Conservation (phyloP, 2,797 vertebrate genomes). For the Microcaecilia unicolor region DNA sequence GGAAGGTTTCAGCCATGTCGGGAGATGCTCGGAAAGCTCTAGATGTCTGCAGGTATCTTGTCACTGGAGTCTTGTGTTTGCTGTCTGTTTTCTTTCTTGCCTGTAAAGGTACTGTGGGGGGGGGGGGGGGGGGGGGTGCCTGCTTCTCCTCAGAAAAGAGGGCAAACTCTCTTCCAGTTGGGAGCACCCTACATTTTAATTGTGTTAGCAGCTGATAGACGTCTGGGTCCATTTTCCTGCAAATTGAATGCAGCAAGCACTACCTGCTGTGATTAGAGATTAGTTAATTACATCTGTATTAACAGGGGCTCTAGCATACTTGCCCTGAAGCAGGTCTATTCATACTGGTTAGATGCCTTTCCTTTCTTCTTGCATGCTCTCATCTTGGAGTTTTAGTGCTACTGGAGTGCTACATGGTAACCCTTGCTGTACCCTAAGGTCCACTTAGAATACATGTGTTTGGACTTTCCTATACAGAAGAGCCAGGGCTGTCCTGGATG, state of each 20-base stretch:
- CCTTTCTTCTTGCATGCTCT: constrained; percentile 21
- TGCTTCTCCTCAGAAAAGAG: constrained; percentile 23
- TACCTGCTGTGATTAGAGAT: constrained; percentile 49
- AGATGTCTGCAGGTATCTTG: constrained; percentile 90
- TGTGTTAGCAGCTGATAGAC: constrained; percentile 39
- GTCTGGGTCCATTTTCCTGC: constrained; percentile 48
- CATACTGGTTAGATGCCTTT: constrained; percentile 37
- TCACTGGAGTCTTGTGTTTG: no score
- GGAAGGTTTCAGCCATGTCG: constrained; percentile 85
- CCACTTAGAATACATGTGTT: no score
- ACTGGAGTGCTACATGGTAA: no score
- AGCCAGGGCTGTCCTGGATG: no score
- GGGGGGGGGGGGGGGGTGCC: constrained; percentile 1
- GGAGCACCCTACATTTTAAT: constrained; percentile 24
- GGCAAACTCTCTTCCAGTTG: no score
- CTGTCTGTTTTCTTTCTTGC: constrained; percentile 1
- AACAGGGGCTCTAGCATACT: constrained; percentile 43
- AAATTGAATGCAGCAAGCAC: constrained; percentile 35
- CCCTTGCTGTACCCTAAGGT: no score
- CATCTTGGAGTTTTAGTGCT: no score
- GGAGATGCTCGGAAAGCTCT: constrained; percentile 88
- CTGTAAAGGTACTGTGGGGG: constrained; percentile 16
- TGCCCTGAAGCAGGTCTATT: constrained; percentile 49
- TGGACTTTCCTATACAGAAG: no score
- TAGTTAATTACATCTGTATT: constrained; percentile 56